phyloP scores from a whole-genome alignment of 2,797 vertebrate genomes.

The Ptychobarbus kaznakovi region DNA sequence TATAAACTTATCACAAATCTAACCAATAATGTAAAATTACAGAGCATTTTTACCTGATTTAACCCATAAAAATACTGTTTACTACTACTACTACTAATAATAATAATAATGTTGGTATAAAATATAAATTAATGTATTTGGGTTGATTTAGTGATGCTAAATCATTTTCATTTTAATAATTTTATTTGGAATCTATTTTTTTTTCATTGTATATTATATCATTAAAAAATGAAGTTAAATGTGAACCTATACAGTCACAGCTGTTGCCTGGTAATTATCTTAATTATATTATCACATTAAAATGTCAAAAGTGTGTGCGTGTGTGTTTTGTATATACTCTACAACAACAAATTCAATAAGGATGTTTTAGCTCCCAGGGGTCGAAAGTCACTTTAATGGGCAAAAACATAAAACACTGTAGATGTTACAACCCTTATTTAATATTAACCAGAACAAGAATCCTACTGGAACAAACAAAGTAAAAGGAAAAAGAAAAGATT shows the following conservation, averaged over 20 bases:
- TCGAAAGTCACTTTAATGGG: conserved; percentile 55
- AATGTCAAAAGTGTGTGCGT: neutral
- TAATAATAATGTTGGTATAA: no score
- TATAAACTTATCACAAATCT: neutral
- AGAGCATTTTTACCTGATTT: no score
- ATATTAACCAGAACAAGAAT: conserved; percentile 55
- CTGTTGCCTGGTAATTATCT: neutral
- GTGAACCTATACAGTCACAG: neutral
- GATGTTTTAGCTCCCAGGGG: neutral
- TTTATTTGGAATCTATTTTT: no score
- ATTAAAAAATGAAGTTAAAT: neutral
- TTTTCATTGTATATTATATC: neutral
- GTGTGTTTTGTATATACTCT: neutral
- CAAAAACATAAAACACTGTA: conserved; percentile 58
- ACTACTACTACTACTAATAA: no score
- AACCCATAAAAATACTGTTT: no score
- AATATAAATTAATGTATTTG: no score
- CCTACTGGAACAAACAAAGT: conserved; percentile 54
- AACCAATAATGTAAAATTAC: neutral
- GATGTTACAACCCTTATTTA: conserved; percentile 58
- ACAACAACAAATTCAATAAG: neutral
- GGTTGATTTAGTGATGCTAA: no score
- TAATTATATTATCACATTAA: no score
- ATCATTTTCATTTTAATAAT: no score
- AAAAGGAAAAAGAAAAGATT: conserved; percentile 3